phyloP scores from a whole-genome alignment of 2,113 vertebrate species.

The Balaeniceps rex region DNA sequence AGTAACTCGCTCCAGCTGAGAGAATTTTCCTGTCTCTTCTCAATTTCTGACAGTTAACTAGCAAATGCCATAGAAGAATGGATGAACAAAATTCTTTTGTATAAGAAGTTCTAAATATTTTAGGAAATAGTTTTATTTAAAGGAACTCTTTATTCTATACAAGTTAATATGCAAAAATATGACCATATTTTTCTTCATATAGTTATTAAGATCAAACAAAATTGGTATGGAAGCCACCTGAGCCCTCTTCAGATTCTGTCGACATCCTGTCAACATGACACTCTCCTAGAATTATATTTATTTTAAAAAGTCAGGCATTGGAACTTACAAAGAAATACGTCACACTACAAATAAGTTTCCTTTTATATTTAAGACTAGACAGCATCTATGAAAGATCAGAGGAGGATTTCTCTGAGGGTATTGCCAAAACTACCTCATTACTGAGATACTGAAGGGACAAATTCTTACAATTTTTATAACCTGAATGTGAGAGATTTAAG shows the following conservation, averaged over 20 bases:
- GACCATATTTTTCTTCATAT: background rate
- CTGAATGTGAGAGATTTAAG: background rate
- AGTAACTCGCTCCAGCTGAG: background rate
- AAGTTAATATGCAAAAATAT: background rate
- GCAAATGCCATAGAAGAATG: background rate
- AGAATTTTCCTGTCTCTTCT: background rate
- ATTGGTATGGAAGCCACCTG: background rate
- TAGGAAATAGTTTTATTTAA: background rate
- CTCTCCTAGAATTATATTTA: background rate
- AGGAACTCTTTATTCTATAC: background rate
- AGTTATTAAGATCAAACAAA: background rate
- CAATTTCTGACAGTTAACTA: background rate
- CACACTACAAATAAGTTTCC: background rate
- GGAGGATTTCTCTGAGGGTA: background rate
- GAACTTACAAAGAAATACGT: background rate
- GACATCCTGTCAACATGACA: background rate
- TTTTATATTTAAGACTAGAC: constrained; percentile 2
- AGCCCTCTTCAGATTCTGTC: background rate
- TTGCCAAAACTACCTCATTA: background rate
- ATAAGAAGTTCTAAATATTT: background rate
- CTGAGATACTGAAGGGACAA: background rate
- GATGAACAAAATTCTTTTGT: background rate
- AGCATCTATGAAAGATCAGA: background rate
- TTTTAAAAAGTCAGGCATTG: background rate
- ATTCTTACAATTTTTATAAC: background rate